These are phyloP conservation scores for Erannis defoliaria DNA, from an alignment of 2,888 invertebrate genomes.

Conservation along the genomic window DNA sequence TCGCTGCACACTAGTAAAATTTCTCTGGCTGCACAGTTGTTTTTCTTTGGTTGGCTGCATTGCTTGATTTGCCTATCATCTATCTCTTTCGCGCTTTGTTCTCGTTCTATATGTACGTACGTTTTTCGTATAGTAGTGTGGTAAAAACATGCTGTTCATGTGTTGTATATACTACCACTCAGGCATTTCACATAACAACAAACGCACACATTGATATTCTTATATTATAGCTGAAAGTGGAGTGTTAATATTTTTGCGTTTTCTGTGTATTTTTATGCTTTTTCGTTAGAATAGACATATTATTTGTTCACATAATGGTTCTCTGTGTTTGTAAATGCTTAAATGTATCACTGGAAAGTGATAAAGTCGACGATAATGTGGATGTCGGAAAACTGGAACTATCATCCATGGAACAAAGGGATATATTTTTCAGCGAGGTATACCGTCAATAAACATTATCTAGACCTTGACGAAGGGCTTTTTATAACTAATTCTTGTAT, in stretches of 20 bases:
- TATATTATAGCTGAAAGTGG: constrained; percentile 35
- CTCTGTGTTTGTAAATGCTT: constrained; percentile 91
- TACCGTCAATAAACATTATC: constrained; percentile 77
- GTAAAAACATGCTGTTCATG: neutral
- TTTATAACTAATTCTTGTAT: constrained; percentile 46
- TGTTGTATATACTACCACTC: neutral
- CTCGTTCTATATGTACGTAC: neutral
- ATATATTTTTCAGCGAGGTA: constrained; percentile 90
- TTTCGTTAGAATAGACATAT: constrained; percentile 57
- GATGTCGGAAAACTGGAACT: constrained; percentile 86
- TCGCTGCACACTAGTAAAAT: too few species aligned
- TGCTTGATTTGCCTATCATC: too few species aligned
- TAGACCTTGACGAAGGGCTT: constrained; percentile 77
- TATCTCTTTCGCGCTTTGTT: neutral
- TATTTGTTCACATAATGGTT: constrained; percentile 78
- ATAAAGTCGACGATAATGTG: constrained; percentile 85
- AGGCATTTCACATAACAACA: constrained; percentile 3
- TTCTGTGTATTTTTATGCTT: constrained; percentile 70
- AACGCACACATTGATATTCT: constrained; percentile 9
- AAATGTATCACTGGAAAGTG: constrained; percentile 89
- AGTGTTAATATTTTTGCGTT: constrained; percentile 51
- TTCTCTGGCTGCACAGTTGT: too few species aligned
- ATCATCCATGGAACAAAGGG: constrained; percentile 86
- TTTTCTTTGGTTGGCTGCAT: constrained; percentile 1
- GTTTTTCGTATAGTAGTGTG: neutral